phyloP scores from a whole-genome alignment of 2,888 invertebrate genomes.

The Troilus luridus region DNA sequence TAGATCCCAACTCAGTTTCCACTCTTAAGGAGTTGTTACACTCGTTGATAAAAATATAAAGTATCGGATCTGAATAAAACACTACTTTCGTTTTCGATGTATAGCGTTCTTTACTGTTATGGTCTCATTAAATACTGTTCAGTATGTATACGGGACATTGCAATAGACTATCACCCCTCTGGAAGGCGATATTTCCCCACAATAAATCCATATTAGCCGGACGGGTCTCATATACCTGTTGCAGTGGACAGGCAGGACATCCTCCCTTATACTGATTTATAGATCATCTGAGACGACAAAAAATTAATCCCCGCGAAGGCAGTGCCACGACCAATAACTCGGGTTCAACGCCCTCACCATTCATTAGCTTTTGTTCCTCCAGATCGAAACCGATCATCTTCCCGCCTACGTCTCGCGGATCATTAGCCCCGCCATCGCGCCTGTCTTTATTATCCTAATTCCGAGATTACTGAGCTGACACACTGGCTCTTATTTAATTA shows the following conservation, averaged over 20 bases:
- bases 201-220: background rate
- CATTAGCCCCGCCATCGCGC: background rate
- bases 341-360: background rate
- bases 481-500: constrained; percentile 5
- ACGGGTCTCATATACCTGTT: constrained; percentile 9
- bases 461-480: background rate
- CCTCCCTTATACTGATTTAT: constrained; percentile 6
- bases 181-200: background rate
- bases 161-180: background rate
- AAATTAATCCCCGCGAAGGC: background rate
- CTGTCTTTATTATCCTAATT: constrained; percentile 21
- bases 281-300: background rate
- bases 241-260: background rate
- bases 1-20: too few species aligned
- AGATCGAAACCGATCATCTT: background rate
- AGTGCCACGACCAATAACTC: background rate
- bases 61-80: too few species aligned
- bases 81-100: too few species aligned
- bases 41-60: too few species aligned
- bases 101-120: too few species aligned
- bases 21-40: too few species aligned
- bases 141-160: background rate
- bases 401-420: background rate
- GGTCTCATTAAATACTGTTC: too few species aligned
- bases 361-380: background rate